Evolutionary conservation across 92 coral and sea anemone genomes (phyloP), one percentile per base, ranked within the genome.

Genomic region (Pocillopora meandrina): DNA sequence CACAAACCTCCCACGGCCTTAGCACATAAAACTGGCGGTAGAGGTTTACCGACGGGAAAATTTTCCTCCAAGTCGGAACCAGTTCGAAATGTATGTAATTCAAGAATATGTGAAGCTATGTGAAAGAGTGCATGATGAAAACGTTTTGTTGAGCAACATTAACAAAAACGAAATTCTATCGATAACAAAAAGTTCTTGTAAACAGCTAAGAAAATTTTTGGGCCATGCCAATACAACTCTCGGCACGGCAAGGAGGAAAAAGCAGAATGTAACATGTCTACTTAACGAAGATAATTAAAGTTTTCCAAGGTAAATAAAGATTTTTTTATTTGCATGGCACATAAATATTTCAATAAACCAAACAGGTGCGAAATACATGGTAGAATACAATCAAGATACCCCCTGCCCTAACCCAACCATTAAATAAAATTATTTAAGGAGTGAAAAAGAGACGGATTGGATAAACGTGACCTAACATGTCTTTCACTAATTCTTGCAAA

Each of bases 181-280:
- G 6, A 36, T 47, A 59, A 33, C 16, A 77, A 59, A 62, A 59
- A n/a, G 5, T 66, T 21, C 42, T 14, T 66, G 56, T 35, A 67
- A 33, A 79, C 83, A 79, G 72, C 65, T 55, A 74, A 23, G 74
- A 52, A 79, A 79, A 79, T 67, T 15, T 79, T 79, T 55, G 31
- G 10, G 2, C 31, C 2, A 26, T 26, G 16, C 83, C 21, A 56
- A 79, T 55, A 65, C 16, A 64, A 52, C 26, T 13, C 47, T 23
- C 15, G 82, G 42, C 82, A 78, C 63, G 47, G 21, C n/a, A 17
- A 21, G 52, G 63, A 49, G 58, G 59, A 31, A 26, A 74, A 55
- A 79, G 49, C 19, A 60, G 20, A 61, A 11, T 13, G 15, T 61
- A 52, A 36, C 74, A 66, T 66, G 15, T 65, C 10, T 66, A 52